Evolutionary conservation across 2,113 vertebrate genomes (phyloP), one percentile per base, ranked within the genome.

Genomic region (Syrrhaptes paradoxus): DNA sequence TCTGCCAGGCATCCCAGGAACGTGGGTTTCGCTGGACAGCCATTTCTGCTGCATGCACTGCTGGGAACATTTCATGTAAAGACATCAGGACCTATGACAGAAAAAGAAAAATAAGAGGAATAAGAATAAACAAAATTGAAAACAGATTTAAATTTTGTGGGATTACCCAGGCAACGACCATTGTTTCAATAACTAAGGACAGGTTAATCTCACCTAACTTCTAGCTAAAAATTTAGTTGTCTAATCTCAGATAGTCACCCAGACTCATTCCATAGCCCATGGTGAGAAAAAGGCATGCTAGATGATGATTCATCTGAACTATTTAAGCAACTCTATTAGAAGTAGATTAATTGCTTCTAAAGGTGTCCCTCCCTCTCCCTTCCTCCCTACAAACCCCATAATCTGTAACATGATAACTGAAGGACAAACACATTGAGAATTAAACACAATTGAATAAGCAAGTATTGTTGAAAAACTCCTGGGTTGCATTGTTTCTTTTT

Each of bases 1-100:
- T 99, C 93, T 99, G 99, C 99, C 99, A 99, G 52, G 98, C 99
- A 90, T 99, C 99, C 98, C 99, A 99, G 95, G 99, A 99, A 57
- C 98, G 97, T 31, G 99, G 98, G 67, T 98, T 98, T 87, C 98
- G 97, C 95, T 98, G 99, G 57, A 99, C 98, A 22, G 98, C 99
- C 98, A 98, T 99, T 98, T 99, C 99, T 52, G 99, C 99, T 24
- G 99, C 98, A 94, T 99, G 98, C 61, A 99, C 99, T 9, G 99
- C 99, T 65, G 98, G 99, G 82, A 99, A 99, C 96, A 99, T 98
- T 93, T 99, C 99, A 86, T 99, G 99, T 82, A 99, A 97, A 68
- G 98, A 98, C 97, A 99, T 98, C 85, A 99, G 92, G 31, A 99
- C 99, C 99, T 99, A 94, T 2, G 43, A 84, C 61, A 87, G 73